Evolutionary conservation across 1,140 invertebrate species (phyloP), one percentile per base, ranked within the genome.

Genomic region (Plectrocnemia conspersa): DNA sequence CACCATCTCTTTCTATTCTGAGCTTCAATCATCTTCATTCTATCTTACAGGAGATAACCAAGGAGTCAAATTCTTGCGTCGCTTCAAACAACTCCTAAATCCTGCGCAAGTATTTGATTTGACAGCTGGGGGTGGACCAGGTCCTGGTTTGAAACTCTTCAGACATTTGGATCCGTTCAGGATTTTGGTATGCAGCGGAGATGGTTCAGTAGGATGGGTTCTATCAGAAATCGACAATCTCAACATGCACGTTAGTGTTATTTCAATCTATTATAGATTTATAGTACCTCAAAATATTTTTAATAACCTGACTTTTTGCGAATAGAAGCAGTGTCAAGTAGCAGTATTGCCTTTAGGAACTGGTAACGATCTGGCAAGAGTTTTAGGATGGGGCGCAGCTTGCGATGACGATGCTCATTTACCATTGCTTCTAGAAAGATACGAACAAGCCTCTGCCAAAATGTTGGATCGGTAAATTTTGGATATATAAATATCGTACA

Each of bases 81-180:
- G 93, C 54, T 97, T 98, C 72, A 96, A 95, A 68, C 94, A 97
- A 70, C 80, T 97, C 38, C 76, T 97, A 24, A 98, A 98, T 78
- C 94, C 95, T 9, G 93, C 93, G 53, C 94, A 98, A 79, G 93
- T 98, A 29, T 98, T 97, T 77, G 94, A 98, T 80, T 83, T 98
- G 60, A 94, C 95, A 58, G 79, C 79, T 7, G 83, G 82, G 10
- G 89, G 89, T 40, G 91, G 91, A 29, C 93, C 95, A 22, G 80
- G 88, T 40, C 79, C 94, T 50, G 93, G 93, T 36, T 75, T 95
- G 56, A 78, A 87, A 36, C 77, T 95, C 29, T 95, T 96, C 76
- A 80, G 89, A 59, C 88, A 91, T 70, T 93, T 95, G 66, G 88
- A 93, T 67, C 91, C 91, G 48, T 89, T 95, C 67, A 82, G 92